These are phyloP conservation scores for Gymnocephalus cernua DNA, from an alignment of 2,113 vertebrate genomes.

Conservation along the genomic window DNA sequence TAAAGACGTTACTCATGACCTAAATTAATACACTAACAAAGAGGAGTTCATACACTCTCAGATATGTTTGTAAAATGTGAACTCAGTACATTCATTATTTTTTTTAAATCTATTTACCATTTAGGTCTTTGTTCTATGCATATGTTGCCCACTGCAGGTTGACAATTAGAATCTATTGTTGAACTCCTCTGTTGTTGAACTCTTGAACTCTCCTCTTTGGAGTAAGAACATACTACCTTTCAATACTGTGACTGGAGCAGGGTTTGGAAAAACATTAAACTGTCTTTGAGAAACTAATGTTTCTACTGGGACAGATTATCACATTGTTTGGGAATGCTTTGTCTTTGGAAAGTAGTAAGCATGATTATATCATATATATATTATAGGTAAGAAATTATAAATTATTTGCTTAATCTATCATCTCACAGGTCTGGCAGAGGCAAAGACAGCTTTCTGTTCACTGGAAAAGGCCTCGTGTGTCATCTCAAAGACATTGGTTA, in stretches of 20 bases:
- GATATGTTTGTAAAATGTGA: neutral
- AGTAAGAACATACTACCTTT: neutral
- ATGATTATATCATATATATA: neutral
- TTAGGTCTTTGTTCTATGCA: neutral
- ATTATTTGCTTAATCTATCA: too few species aligned
- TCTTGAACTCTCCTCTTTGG: too few species aligned
- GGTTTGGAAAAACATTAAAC: too few species aligned
- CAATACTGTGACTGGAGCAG: neutral
- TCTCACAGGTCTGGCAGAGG: neutral
- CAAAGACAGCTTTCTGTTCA: too few species aligned
- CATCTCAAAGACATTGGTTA: neutral
- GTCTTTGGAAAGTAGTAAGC: neutral
- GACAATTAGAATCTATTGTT: neutral
- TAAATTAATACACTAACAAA: constrained; percentile 53
- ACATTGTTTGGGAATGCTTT: neutral
- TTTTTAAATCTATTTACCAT: neutral
- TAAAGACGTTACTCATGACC: constrained; percentile 57
- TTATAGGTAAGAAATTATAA: neutral
- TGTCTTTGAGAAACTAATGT: too few species aligned
- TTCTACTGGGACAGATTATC: neutral
- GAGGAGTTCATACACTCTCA: neutral
- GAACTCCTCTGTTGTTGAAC: neutral
- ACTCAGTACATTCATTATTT: neutral
- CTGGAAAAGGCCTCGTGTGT: neutral
- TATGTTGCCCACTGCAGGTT: neutral